These are phyloP conservation scores for Gopherus flavomarginatus DNA, from an alignment of 2,113 vertebrate genomes.

Conservation along the genomic window DNA sequence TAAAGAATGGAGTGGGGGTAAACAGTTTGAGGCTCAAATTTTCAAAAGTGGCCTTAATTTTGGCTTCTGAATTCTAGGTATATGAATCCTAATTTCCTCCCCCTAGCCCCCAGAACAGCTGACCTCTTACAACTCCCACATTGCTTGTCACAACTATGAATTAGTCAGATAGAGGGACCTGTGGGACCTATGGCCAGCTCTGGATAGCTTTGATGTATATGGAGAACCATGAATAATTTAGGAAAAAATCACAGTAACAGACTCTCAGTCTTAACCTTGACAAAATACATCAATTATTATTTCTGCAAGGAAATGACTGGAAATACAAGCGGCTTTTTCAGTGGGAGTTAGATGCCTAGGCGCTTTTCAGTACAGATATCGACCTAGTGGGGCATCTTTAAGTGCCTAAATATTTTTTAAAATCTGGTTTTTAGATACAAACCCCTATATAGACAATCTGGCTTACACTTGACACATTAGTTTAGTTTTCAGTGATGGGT, in stretches of 20 bases:
- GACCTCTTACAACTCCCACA: not conserved
- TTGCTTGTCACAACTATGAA: not conserved
- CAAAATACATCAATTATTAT: not conserved
- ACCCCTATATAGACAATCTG: fast-evolving
- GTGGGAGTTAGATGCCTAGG: not conserved
- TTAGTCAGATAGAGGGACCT: not conserved
- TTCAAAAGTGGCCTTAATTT: not conserved
- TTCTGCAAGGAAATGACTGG: not conserved
- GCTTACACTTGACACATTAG: not conserved
- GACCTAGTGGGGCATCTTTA: not conserved
- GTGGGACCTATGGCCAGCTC: fast-evolving
- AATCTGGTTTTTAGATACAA: not conserved
- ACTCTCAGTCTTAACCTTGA: not conserved
- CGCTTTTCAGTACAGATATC: not conserved
- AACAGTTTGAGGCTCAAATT: not conserved
- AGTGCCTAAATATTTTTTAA: not conserved
- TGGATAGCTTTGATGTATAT: fast-evolving
- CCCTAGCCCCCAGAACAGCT: too few relatives aligned
- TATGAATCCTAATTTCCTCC: not conserved
- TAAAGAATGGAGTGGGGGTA: not conserved
- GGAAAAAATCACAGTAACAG: not conserved
- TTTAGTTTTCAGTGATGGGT: fast-evolving
- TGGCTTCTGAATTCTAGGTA: not conserved
- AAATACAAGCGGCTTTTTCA: not conserved
- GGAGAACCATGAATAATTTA: not conserved